Evolutionary conservation across 2,888 invertebrate species (phyloP).

Genomic region (Euzophera pinguis): DNA sequence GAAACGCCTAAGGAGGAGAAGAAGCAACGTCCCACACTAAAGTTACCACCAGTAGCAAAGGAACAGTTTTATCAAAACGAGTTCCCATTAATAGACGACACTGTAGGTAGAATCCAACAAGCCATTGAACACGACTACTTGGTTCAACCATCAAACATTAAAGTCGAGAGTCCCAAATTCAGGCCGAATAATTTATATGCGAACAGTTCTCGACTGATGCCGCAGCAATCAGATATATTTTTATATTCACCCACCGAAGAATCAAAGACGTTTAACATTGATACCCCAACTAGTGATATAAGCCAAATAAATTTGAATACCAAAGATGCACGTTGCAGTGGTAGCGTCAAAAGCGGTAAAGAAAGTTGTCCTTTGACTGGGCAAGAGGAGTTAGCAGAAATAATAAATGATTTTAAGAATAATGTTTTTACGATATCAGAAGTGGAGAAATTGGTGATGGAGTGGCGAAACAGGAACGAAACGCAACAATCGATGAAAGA

Average conservation of each 20-base stretch:
- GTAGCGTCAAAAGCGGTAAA: constrained; percentile 65
- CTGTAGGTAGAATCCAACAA: constrained; percentile 64
- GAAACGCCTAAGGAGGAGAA: constrained; percentile 40
- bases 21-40: constrained; percentile 70
- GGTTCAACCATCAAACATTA: constrained; percentile 82
- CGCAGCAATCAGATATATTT: constrained; percentile 67
- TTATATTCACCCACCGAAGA: constrained; percentile 75
- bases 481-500: constrained; percentile 92
- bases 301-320: constrained; percentile 69
- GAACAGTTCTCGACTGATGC: constrained; percentile 65
- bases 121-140: constrained; percentile 80
- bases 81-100: constrained; percentile 52
- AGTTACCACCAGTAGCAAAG: constrained; percentile 54
- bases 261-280: constrained; percentile 65
- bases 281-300: constrained; percentile 74
- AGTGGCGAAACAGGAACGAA: constrained; percentile 92
- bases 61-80: constrained; percentile 76
- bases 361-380: constrained; percentile 64
- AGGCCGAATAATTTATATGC: constrained; percentile 71
- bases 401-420: constrained; percentile 93
- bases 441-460: constrained; percentile 91
- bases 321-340: constrained; percentile 62
- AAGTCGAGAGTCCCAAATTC: constrained; percentile 74
- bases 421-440: constrained; percentile 92
- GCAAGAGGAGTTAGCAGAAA: constrained; percentile 91